These are phyloP conservation scores for Cosmia trapezina DNA, from an alignment of 2,888 invertebrate species.

Conservation along the genomic window DNA sequence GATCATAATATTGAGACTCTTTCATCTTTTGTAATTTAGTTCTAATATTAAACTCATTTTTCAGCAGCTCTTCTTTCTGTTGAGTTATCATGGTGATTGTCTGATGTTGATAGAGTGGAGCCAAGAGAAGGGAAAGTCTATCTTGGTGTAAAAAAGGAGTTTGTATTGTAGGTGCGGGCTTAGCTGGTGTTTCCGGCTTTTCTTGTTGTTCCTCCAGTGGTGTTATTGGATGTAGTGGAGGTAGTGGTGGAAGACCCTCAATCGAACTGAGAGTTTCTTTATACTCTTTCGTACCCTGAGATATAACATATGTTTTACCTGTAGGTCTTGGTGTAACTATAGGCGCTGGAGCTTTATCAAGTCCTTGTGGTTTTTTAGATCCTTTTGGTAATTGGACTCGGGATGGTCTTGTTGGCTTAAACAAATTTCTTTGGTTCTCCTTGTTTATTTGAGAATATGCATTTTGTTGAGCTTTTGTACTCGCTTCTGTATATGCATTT, in stretches of 20 bases:
- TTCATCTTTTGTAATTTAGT: constrained; percentile 68
- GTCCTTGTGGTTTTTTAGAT: constrained; percentile 4
- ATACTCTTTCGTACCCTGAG: constrained; percentile 6
- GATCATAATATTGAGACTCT: constrained; percentile 77
- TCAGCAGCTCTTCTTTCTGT: constrained; percentile 63
- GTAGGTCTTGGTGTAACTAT: constrained; percentile 7
- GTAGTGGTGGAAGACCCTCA: constrained; percentile 26
- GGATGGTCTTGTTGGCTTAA: constrained; percentile 15
- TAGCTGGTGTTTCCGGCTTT: constrained; percentile 20
- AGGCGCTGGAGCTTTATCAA: background rate
- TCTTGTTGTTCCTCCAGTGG: constrained; percentile 35
- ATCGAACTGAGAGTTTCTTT: constrained; percentile 30
- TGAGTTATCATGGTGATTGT: constrained; percentile 59
- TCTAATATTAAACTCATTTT: constrained; percentile 62
- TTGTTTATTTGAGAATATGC: constrained; percentile 15
- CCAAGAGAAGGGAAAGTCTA: constrained; percentile 52
- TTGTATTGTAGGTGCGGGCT: constrained; percentile 30
- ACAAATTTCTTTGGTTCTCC: constrained; percentile 26
- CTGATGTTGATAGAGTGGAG: constrained; percentile 62
- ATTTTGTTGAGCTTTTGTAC: constrained; percentile 8
- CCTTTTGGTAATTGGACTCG: constrained; percentile 20
- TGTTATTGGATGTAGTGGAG: constrained; percentile 7
- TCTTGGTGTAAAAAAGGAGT: constrained; percentile 35
- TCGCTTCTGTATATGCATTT: background rate
- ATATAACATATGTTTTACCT: background rate